Conservation (phyloP, 2,888 invertebrate genomes). For the Netelia virgata region DNA sequence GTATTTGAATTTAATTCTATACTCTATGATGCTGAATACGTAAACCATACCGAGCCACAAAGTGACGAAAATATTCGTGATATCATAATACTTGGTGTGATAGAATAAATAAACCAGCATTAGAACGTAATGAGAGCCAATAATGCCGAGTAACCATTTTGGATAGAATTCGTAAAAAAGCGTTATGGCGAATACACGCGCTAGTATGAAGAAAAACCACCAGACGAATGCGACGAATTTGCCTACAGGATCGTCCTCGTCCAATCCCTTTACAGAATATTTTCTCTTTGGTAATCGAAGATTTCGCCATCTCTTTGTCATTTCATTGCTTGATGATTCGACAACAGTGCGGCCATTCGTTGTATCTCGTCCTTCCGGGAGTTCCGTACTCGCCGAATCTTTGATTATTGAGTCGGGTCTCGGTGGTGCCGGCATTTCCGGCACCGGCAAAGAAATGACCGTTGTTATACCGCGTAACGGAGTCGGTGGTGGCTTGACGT, state of each 20-base stretch:
- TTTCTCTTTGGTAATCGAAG: constrained; percentile 77
- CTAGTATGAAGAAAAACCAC: constrained; percentile 92
- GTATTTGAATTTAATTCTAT: constrained; percentile 91
- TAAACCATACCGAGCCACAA: constrained; percentile 91
- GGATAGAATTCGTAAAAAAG: constrained; percentile 90
- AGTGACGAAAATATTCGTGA: constrained; percentile 80
- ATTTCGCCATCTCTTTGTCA: constrained; percentile 52
- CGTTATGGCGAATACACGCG: constrained; percentile 90
- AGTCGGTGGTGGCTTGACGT: constrained; percentile 81
- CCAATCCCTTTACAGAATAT: constrained; percentile 87
- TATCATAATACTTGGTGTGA: constrained; percentile 89
- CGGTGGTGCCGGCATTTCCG: constrained; percentile 82
- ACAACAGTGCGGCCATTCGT: constrained; percentile 51
- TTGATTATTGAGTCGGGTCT: constrained; percentile 80
- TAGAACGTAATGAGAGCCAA: constrained; percentile 89
- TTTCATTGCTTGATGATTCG: constrained; percentile 46
- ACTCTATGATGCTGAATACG: constrained; percentile 92
- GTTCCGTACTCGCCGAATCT: constrained; percentile 60
- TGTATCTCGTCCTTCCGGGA: constrained; percentile 31
- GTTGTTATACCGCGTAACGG: constrained; percentile 81
- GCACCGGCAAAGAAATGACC: constrained; percentile 79
- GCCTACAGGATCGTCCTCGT: constrained; percentile 91
- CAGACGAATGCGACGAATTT: constrained; percentile 90
- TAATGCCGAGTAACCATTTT: constrained; percentile 78
- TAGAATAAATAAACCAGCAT: constrained; percentile 89